phyloP scores from a whole-genome alignment of 2,113 vertebrate species.

The Anthoscopus minutus region DNA sequence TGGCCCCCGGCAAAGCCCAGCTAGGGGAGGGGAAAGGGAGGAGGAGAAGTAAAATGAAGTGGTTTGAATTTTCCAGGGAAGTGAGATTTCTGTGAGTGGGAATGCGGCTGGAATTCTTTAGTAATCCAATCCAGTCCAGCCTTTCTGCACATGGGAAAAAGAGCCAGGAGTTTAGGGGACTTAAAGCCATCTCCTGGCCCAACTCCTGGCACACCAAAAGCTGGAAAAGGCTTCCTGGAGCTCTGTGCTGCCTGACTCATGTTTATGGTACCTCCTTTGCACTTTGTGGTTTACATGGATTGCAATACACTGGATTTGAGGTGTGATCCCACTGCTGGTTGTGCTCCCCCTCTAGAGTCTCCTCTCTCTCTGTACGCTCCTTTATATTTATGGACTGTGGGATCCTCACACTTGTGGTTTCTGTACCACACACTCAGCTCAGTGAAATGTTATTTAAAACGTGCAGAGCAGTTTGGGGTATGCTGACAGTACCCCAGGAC shows the following conservation, averaged over 20 bases:
- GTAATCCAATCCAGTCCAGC: slow-evolving; percentile 32
- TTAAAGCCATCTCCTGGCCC: not conserved
- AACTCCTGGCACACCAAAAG: not conserved
- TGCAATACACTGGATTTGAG: not conserved
- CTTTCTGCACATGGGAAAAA: not conserved
- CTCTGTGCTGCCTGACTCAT: not conserved
- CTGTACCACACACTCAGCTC: not conserved
- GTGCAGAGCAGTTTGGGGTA: not conserved
- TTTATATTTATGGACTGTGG: not conserved
- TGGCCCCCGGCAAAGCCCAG: not conserved
- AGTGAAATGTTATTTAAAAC: not conserved
- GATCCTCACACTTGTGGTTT: not conserved
- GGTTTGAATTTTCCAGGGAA: slow-evolving; percentile 2
- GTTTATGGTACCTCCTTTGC: not conserved
- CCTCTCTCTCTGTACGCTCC: not conserved
- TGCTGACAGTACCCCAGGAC: not conserved
- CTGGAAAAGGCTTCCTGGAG: not conserved
- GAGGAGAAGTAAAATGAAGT: not conserved
- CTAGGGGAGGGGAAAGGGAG: not conserved
- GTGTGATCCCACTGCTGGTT: not conserved
- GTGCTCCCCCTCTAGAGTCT: not conserved
- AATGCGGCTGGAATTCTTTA: slow-evolving; percentile 24
- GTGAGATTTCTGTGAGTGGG: not conserved
- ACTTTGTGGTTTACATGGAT: not conserved
- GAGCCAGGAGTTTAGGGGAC: not conserved